Evolutionary conservation across 37 sponge, comb jelly and placozoan genomes (phyloP).

Genomic region (Eunapius fragilis): DNA sequence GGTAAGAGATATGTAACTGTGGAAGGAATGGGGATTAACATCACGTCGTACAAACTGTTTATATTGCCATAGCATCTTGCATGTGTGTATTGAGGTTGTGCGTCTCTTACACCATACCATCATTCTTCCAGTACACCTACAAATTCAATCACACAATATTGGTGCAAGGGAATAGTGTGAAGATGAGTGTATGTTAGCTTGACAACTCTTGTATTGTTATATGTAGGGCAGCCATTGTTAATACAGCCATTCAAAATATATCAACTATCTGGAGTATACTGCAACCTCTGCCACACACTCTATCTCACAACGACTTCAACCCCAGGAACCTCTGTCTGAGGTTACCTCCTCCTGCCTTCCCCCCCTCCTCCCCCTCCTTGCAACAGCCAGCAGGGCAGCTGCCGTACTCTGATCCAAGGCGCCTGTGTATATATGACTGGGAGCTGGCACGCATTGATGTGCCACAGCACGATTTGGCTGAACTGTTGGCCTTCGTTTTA

Average conservation of each 20-base stretch:
- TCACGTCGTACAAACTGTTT: too few species aligned
- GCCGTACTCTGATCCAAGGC: slow-evolving; percentile 40
- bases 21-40: too few species aligned
- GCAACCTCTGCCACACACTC: slow-evolving; percentile 46
- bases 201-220: not conserved
- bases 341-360: not conserved
- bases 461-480: slow-evolving; percentile 75
- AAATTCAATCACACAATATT: too few species aligned
- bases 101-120: too few species aligned
- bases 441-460: slow-evolving; percentile 67
- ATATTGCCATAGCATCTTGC: too few species aligned
- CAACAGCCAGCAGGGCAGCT: too few species aligned
- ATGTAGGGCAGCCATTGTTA: slow-evolving; percentile 24
- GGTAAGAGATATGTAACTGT: slow-evolving; percentile 5
- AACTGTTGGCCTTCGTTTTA: slow-evolving; percentile 66
- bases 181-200: not conserved
- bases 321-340: slow-evolving; percentile 74
- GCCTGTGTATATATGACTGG: slow-evolving; percentile 82
- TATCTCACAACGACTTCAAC: slow-evolving; percentile 83
- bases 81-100: too few species aligned
- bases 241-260: slow-evolving; percentile 44
- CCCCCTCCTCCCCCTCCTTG: not conserved
- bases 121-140: too few species aligned
- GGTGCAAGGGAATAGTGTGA: too few species aligned
- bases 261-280: slow-evolving; percentile 21